These are phyloP conservation scores for Eupristina koningsbergeri DNA, from an alignment of 1,140 invertebrate species.

Conservation along the genomic window DNA sequence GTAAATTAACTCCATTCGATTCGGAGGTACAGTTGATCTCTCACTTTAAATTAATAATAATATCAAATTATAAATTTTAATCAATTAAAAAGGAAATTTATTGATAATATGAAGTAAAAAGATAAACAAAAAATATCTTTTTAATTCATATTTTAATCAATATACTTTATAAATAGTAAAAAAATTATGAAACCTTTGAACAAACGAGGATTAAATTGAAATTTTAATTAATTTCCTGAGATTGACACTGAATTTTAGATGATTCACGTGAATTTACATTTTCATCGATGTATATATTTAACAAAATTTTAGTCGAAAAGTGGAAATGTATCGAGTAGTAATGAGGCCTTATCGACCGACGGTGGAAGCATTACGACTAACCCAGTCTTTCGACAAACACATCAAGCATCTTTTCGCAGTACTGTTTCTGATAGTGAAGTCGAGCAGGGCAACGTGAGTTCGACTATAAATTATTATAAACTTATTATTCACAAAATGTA, in stretches of 20 bases:
- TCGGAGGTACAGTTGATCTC: constrained; percentile 19
- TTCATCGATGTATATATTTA: not conserved
- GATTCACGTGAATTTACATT: no score
- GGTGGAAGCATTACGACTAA: constrained; percentile 88
- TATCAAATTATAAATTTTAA: no score
- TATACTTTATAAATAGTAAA: no score
- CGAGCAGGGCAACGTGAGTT: constrained; percentile 88
- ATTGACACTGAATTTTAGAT: no score
- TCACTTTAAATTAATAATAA: no score
- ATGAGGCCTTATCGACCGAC: constrained; percentile 75
- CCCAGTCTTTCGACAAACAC: constrained; percentile 77
- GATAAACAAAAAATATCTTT: no score
- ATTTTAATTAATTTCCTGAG: no score
- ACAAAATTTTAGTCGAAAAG: constrained; percentile 62
- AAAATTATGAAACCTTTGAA: no score
- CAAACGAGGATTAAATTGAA: no score
- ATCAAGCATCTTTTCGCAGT: constrained; percentile 82
- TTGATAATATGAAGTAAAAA: no score
- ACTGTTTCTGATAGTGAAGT: constrained; percentile 95
- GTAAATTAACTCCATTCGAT: constrained; percentile 82
- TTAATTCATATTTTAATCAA: no score
- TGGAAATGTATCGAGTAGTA: constrained; percentile 70
- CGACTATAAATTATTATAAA: constrained; percentile 6
- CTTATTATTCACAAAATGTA: not conserved
- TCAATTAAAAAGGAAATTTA: no score